Base-by-base conservation (phyloP, 2,888 invertebrate species). In the Leptothorax acervorum region DNA sequence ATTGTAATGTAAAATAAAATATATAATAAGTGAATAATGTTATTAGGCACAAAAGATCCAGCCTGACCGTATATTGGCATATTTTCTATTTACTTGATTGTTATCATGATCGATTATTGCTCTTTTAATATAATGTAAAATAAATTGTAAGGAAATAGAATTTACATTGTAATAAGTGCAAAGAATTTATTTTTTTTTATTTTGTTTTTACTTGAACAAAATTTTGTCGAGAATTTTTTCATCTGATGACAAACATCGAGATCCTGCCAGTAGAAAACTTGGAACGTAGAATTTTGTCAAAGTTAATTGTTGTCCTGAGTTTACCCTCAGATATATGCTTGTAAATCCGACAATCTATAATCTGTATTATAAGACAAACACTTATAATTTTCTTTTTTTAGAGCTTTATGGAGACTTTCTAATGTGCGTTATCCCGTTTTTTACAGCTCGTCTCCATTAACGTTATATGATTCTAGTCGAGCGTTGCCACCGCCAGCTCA, bases 401-500 rank as follows among this genome's bases (percentile, higher is more conserved):
- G 87, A 88, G 76, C 83, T 87, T 89, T 89, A 84, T 83, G 86
- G 86, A 87, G 85, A 91, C 71, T 84, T 89, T 91, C 93, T 94
- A 93, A 94, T 90, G 87, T 90, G 86, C 87, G 81, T 88, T 92
- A 90, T 91, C 91, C 90, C 90, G 87, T 91, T 93, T 92, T 93
- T 94, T 94, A 86, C 93, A 95, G 95, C 93, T 94, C 95, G 92
- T 94, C 95, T 90, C 94, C 94, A 93, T 92, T 94, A 93, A 94
- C 94, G 93, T 94, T 95, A 89, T 93, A 94, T 92, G 94, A 94
- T 95, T 95, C 93, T 95, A 96, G 95, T 93, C 96, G 96, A 90
- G 96, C 96, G 86, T 95, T 98, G 60, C 98, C 98, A 70, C 98
- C 98, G 12, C 97, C 97, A 71, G 98, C 98, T 31, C 98, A 98